Evolutionary conservation across 2,888 invertebrate species (phyloP).

Genomic region (Amorpha juglandis): DNA sequence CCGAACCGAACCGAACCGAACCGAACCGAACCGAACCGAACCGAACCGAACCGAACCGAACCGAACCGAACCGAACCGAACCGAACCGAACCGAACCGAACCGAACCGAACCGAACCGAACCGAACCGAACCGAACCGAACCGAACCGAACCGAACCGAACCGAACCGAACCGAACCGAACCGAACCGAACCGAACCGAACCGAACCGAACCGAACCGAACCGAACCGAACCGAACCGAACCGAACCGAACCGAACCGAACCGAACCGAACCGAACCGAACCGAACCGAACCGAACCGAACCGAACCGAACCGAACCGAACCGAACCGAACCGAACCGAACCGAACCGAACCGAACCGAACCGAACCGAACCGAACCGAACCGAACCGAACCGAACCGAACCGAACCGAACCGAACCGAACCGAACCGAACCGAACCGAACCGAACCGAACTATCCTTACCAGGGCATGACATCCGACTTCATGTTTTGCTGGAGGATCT

Average conservation of each 20-base stretch:
- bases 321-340: conserved; percentile 29
- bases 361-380: conserved; percentile 30
- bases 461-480: too few species aligned
- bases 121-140: conserved; percentile 34
- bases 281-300: conserved; percentile 32
- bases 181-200: conserved; percentile 30
- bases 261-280: conserved; percentile 30
- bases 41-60: too few species aligned
- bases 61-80: too few species aligned
- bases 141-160: conserved; percentile 33
- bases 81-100: conserved; percentile 31
- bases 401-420: conserved; percentile 27
- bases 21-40: too few species aligned
- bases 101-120: conserved; percentile 37
- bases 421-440: conserved; percentile 28
- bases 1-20: conserved; percentile 26
- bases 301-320: conserved; percentile 32
- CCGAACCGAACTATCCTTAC: conserved; percentile 29
- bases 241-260: conserved; percentile 30
- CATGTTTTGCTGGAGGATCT: too few species aligned
- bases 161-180: conserved; percentile 31
- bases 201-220: conserved; percentile 27
- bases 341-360: conserved; percentile 27
- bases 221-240: conserved; percentile 27
- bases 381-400: conserved; percentile 31